Evolutionary conservation across 2,797 vertebrate genomes (phyloP).

Genomic region (Emydoidea blandingii): DNA sequence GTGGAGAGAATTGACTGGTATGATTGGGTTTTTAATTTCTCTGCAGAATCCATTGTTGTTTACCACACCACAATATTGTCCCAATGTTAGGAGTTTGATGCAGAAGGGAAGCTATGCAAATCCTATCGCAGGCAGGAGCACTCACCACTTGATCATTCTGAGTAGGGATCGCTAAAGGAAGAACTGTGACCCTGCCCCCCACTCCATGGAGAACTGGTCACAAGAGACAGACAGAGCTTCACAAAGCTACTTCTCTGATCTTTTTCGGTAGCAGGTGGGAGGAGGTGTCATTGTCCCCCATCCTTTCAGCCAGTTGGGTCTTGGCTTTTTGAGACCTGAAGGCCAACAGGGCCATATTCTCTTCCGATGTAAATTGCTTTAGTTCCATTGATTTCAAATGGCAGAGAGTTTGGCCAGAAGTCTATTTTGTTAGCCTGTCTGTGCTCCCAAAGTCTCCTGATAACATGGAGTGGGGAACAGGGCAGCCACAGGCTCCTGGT

Average conservation of each 20-base stretch:
- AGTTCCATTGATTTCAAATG: not conserved
- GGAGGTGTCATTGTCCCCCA: not conserved
- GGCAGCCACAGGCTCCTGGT: not conserved
- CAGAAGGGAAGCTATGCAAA: not conserved
- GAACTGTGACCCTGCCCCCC: not conserved
- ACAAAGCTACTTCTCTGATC: not conserved
- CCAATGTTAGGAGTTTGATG: not conserved
- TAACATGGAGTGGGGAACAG: not conserved
- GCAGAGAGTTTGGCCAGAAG: not conserved
- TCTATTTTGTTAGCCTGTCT: not conserved
- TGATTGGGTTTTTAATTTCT: not conserved
- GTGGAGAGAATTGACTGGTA: not conserved
- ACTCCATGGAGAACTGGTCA: not conserved
- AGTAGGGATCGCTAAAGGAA: not conserved
- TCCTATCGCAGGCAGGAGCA: not conserved
- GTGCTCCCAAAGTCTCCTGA: not conserved
- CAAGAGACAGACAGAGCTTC: not conserved
- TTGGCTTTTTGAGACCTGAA: not conserved
- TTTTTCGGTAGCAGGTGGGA: not conserved
- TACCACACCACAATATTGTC: not conserved
- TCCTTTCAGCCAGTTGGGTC: not conserved
- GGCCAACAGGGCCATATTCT: not conserved
- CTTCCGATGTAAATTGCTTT: not conserved
- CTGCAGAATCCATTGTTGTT: conserved; percentile 12
- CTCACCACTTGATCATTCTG: not conserved